Evolutionary conservation across 2,797 vertebrate genomes (phyloP).

Genomic region (Acanthopagrus latus): DNA sequence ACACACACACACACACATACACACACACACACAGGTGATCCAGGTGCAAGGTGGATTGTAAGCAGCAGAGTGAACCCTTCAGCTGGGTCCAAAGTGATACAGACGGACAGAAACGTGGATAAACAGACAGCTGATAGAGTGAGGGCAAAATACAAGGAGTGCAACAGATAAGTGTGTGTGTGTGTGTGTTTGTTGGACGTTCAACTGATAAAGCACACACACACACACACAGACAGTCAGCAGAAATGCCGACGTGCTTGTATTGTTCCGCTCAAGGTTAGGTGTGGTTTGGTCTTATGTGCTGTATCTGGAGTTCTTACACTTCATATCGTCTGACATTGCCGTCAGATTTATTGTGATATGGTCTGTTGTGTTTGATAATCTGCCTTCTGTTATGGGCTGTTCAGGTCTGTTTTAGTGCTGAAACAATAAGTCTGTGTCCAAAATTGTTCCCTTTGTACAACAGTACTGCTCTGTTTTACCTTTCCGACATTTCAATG

Average conservation of each 20-base stretch:
- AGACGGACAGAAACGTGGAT: conserved; percentile 25
- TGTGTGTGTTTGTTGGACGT: too few species aligned
- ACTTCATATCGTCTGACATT: conserved; percentile 3
- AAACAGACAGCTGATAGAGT: conserved; percentile 40
- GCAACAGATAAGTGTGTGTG: conserved; percentile 52
- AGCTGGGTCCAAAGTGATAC: conserved; percentile 37
- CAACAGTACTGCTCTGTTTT: too few species aligned
- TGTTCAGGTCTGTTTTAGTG: background rate
- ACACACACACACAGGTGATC: conserved; percentile 26
- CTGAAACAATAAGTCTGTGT: background rate
- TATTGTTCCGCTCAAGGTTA: conserved; percentile 40
- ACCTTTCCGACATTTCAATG: background rate
- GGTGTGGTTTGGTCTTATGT: conserved; percentile 23
- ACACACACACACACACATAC: conserved; percentile 5
- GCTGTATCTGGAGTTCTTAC: conserved; percentile 15
- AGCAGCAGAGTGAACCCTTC: conserved; percentile 15
- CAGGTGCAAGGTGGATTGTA: conserved; percentile 31
- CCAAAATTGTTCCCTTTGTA: background rate
- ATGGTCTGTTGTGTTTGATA: background rate
- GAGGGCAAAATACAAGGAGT: conserved; percentile 64
- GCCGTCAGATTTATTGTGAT: background rate
- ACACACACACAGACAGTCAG: conserved; percentile 44
- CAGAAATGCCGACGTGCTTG: conserved; percentile 32
- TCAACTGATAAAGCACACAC: too few species aligned
- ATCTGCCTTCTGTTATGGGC: conserved; percentile 4